These are phyloP conservation scores for Petrolisthes manimaculis DNA, from an alignment of 2,888 invertebrate genomes.

Conservation along the genomic window DNA sequence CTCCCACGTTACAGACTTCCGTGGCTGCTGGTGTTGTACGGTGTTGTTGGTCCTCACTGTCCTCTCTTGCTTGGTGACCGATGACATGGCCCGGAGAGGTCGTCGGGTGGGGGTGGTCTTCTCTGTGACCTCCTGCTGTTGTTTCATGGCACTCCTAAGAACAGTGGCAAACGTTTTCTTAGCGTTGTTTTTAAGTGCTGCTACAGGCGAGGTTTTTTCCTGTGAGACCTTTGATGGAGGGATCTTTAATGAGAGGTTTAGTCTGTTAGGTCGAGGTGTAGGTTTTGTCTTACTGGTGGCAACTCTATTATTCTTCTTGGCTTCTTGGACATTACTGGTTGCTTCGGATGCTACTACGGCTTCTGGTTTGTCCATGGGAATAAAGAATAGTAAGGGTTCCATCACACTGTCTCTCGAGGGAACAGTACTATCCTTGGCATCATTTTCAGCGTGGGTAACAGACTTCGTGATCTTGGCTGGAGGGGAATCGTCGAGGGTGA, in stretches of 20 bases:
- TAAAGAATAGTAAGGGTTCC: conserved; percentile 49
- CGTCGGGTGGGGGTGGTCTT: conserved; percentile 9
- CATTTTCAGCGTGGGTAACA: conserved; percentile 38
- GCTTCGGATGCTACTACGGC: not conserved
- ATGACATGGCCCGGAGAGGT: conserved; percentile 21
- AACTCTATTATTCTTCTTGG: not conserved
- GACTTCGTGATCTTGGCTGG: conserved; percentile 61
- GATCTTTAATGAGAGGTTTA: not conserved
- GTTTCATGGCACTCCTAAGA: conserved; percentile 36
- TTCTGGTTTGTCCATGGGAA: conserved; percentile 27
- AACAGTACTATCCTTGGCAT: not conserved
- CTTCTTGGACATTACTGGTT: not conserved
- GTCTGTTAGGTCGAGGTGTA: not conserved
- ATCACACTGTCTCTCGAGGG: conserved; percentile 35
- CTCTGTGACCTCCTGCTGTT: conserved; percentile 31
- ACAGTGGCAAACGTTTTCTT: conserved; percentile 45
- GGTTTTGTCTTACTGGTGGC: not conserved
- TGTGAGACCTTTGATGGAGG: not conserved
- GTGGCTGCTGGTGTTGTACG: not conserved
- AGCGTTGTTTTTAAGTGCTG: conserved; percentile 42
- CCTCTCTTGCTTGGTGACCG: not conserved
- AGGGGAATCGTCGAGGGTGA: conserved; percentile 55
- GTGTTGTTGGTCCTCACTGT: not conserved
- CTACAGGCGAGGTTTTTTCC: conserved; percentile 20
- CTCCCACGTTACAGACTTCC: not conserved